Base-by-base conservation (phyloP, 1,140 invertebrate genomes). In the Trichonephila clavata region DNA sequence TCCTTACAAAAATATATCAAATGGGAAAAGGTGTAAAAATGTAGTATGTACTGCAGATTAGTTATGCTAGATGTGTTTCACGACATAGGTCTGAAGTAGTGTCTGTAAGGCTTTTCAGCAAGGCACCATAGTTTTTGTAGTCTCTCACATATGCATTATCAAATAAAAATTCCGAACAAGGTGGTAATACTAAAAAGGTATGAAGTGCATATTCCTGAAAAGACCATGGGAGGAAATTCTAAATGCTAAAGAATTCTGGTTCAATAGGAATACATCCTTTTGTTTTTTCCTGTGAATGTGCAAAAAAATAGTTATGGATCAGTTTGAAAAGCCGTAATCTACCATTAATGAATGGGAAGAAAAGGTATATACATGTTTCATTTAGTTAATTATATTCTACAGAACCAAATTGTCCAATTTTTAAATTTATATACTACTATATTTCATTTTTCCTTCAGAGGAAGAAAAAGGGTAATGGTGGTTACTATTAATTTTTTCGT, bases 61-160 rank as follows among this genome's bases (percentile, higher is more conserved):
- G 68, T 77, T 77, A 77, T 77, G 68, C 68, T 77, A 77, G 68
- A 77, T 77, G 68, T 77, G 68, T 77, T 77, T 77, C 68, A 5
- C 16, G 24, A 27, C 14, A 16, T 18, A 32, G 4, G 16, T 77
- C 27, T 77, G 32, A 32, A 77, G 68, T 27, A 77, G 18, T 32
- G 27, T 77, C 27, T 27, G 24, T 77, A 27, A 18, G 32, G 68
- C 16, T 77, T 77, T 27, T 18, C 27, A 27, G 24, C 27, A 18
- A 27, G 16, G 63, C 32, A 77, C 18, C 68, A 77, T 18, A 14
- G 27, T 77, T 77, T 32, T 77, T 13, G 32, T 2, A 27, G 27
- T 24, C n/a, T n/a, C n/a, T n/a, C 68, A 27, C 27, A 77, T 77
- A 77, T 77, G 68, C 68, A 77, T 77, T 77, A 77, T 77, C 68